These are phyloP conservation scores for Odontomyia ornata DNA, from an alignment of 2,888 invertebrate species.

Conservation along the genomic window DNA sequence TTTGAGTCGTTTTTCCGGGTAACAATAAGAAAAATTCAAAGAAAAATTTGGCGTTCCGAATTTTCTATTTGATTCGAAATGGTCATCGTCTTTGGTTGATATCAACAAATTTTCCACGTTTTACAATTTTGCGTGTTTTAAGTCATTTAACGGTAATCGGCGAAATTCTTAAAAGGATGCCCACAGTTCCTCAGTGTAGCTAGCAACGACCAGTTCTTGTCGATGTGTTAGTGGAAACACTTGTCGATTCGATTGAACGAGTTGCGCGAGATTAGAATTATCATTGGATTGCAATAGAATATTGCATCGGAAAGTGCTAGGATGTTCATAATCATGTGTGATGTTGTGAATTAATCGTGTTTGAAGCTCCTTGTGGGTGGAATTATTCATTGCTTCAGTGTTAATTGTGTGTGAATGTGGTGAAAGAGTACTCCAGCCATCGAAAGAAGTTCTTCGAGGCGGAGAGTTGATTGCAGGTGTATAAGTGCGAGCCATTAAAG, in stretches of 20 bases:
- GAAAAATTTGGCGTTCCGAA: neutral
- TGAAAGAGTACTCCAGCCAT: neutral
- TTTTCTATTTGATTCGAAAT: neutral
- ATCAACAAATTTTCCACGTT: neutral
- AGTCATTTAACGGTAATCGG: neutral
- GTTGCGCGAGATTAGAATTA: slow-evolving; percentile 7
- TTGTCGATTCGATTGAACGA: slow-evolving; percentile 25
- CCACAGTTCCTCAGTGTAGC: neutral
- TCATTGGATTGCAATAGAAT: neutral
- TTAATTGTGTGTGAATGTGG: neutral
- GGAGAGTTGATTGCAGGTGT: neutral
- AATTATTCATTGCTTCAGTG: neutral
- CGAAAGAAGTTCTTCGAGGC: neutral
- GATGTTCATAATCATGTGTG: neutral
- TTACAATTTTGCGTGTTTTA: slow-evolving; percentile 10
- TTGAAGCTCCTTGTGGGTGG: neutral
- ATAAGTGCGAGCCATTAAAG: slow-evolving; percentile 9
- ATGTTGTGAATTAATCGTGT: neutral
- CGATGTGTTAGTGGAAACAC: slow-evolving; percentile 33
- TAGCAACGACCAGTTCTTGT: neutral
- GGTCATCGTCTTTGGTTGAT: neutral
- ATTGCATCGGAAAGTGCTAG: no score
- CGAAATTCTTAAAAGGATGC: neutral
- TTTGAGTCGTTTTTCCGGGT: neutral
- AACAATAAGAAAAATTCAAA: neutral